Evolutionary conservation across 2,113 vertebrate species (phyloP).

Genomic region (Sorex fumeus): DNA sequence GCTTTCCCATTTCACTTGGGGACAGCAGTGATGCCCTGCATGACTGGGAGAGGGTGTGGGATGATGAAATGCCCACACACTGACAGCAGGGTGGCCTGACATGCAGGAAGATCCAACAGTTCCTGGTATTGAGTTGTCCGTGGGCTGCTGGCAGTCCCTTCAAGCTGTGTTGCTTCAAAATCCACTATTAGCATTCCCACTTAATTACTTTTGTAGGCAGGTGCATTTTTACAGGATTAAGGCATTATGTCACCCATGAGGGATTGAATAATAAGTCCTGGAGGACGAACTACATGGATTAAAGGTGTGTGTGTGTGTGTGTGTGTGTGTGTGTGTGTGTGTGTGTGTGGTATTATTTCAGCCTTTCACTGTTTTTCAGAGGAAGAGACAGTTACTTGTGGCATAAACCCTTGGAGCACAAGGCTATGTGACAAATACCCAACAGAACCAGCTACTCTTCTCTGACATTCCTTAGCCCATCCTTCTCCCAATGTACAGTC

Average conservation of each 20-base stretch:
- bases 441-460: neutral
- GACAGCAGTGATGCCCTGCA: too few species aligned
- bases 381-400: neutral
- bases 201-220: constrained; percentile 5
- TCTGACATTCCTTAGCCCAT: neutral
- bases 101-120: neutral
- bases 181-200: neutral
- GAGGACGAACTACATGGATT: neutral
- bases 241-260: neutral
- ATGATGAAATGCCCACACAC: neutral
- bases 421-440: neutral
- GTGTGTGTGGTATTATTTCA: too few species aligned
- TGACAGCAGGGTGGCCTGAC: neutral
- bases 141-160: neutral
- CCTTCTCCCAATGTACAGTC: neutral
- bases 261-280: neutral
- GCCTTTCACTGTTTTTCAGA: neutral
- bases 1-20: too few species aligned
- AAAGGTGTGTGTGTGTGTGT: neutral
- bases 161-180: neutral
- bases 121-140: neutral
- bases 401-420: neutral
- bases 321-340: neutral
- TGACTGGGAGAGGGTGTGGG: too few species aligned
- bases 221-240: neutral